Conservation (phyloP, 2,113 vertebrate species). For the Scopus umbretta region DNA sequence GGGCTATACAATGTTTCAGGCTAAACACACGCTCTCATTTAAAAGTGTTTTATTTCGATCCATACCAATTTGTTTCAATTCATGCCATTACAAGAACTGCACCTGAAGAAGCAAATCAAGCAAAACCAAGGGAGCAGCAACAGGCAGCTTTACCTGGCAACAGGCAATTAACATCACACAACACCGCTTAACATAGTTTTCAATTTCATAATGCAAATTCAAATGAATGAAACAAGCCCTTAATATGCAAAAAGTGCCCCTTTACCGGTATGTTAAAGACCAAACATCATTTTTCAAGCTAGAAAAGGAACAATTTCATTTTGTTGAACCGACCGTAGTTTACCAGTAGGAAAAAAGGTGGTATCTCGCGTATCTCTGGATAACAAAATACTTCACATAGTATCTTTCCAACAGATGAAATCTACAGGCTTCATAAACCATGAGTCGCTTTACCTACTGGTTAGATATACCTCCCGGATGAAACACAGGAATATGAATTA, state of each 20-base stretch:
- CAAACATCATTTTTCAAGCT: not conserved
- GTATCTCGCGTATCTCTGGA: not conserved
- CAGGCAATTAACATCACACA: not conserved
- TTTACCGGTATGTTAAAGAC: not conserved
- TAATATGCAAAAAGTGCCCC: not conserved
- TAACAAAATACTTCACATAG: not conserved
- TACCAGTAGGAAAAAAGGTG: not conserved
- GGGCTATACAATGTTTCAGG: fast-evolving
- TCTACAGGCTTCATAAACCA: not conserved
- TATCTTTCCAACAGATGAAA: slow-evolving; percentile 2
- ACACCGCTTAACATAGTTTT: not conserved
- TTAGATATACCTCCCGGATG: not conserved
- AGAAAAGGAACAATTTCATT: not conserved
- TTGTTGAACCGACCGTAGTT: not conserved
- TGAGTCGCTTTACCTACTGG: not conserved
- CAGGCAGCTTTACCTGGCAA: not conserved
- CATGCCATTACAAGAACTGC: not conserved
- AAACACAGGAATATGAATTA: not conserved
- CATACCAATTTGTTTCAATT: not conserved
- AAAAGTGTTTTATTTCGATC: not conserved
- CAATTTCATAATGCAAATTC: not conserved
- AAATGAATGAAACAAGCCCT: not conserved
- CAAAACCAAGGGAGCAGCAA: not conserved
- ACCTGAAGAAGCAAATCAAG: not conserved
- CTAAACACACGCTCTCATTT: not conserved